Conservation (phyloP, 2,113 vertebrate species). For the Morone chrysops region DNA sequence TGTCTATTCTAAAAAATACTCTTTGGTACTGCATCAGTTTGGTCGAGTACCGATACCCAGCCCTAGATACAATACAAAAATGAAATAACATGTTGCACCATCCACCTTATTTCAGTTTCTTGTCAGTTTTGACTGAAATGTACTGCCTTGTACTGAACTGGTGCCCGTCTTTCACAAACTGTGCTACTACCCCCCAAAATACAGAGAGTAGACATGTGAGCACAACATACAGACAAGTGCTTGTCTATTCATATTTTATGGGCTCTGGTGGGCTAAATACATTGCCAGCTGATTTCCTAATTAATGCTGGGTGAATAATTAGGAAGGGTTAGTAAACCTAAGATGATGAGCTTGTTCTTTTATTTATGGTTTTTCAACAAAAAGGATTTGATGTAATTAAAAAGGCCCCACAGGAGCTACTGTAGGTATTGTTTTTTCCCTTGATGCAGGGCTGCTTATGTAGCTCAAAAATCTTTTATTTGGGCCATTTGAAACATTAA, state of each 20-base stretch:
- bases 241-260: slow-evolving; percentile 54
- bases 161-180: not conserved
- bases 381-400: slow-evolving; percentile 52
- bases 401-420: slow-evolving; percentile 37
- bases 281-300: slow-evolving; percentile 60
- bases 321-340: slow-evolving; percentile 58
- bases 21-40: no score
- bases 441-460: slow-evolving; percentile 6
- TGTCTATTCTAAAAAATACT: no score
- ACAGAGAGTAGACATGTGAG: slow-evolving; percentile 11
- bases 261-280: slow-evolving; percentile 47
- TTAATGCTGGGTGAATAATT: slow-evolving; percentile 68
- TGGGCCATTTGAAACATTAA: slow-evolving; percentile 1
- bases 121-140: not conserved
- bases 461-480: slow-evolving; percentile 19
- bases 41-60: no score
- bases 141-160: not conserved
- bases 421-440: slow-evolving; percentile 17
- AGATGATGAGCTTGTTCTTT: slow-evolving; percentile 66
- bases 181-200: not conserved
- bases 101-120: not conserved
- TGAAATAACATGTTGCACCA: not conserved
- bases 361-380: slow-evolving; percentile 68
- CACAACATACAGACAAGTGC: slow-evolving; percentile 34
- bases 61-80: no score